Percentiles rank a stretch among this genome's conserved stretches.
phyloP scores from a whole-genome alignment of 2,888 invertebrate species.

The Drosophila rubida region DNA sequence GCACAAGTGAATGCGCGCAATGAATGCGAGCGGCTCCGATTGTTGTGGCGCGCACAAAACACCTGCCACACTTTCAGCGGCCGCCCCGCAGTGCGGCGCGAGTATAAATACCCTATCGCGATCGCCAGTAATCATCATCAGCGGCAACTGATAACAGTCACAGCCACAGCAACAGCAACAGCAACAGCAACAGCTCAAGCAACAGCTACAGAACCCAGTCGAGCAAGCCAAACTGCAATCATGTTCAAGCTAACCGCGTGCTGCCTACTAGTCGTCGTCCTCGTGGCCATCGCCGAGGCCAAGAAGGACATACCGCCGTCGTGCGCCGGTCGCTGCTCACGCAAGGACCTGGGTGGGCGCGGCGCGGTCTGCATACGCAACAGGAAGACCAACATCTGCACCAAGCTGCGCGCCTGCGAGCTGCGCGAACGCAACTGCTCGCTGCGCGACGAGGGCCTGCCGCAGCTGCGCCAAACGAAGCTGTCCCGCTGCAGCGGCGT shows the following conservation, averaged over 20 bases:
- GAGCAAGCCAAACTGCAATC: conserved; percentile 7
- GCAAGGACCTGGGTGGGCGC: conserved; percentile 31
- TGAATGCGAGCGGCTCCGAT: background rate
- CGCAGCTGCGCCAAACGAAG: conserved; percentile 9
- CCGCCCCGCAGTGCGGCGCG: conserved; percentile 11
- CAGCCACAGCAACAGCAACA: background rate
- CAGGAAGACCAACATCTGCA: conserved; percentile 45
- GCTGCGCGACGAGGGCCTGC: conserved; percentile 22
- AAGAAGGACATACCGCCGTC: background rate
- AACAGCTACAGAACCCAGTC: conserved; percentile 7
- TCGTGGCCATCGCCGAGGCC: conserved; percentile 36
- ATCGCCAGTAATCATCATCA: conserved; percentile 36
- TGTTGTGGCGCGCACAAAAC: background rate
- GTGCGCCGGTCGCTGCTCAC: conserved; percentile 52
- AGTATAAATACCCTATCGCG: conserved; percentile 32
- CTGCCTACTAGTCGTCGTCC: conserved; percentile 44
- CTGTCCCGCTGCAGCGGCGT: conserved; percentile 34
- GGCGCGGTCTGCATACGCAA: conserved; percentile 56
- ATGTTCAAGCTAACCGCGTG: conserved; percentile 48
- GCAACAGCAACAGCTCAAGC: background rate
- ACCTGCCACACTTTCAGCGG: conserved; percentile 3
- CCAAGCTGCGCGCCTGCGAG: conserved; percentile 58
- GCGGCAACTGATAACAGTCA: conserved; percentile 42
- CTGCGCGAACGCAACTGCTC: conserved; percentile 70
- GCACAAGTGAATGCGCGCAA: background rate